Conservation (phyloP, 1,140 invertebrate species). For the Brachionus rotundiformis region DNA sequence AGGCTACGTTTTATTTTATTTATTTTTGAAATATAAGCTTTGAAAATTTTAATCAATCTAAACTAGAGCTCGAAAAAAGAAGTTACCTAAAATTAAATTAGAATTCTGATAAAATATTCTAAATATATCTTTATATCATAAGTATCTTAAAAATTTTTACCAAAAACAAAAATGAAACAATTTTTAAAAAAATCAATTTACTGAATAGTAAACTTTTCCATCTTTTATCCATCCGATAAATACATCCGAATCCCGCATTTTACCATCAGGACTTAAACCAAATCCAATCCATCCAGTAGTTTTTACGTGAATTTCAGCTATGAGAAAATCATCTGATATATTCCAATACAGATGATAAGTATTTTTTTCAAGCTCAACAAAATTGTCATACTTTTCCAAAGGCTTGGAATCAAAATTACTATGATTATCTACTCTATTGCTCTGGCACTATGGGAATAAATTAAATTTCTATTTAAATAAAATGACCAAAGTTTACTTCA, state of each 20-base stretch:
- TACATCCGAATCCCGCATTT: constrained; percentile 54
- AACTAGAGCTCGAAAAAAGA: too few species aligned
- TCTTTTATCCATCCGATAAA: constrained; percentile 56
- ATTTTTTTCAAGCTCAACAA: neutral
- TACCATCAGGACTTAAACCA: constrained; percentile 53
- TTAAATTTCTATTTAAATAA: neutral
- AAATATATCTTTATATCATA: too few species aligned
- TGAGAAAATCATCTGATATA: constrained; percentile 53
- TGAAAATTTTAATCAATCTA: too few species aligned
- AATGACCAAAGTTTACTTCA: neutral
- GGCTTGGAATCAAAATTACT: neutral
- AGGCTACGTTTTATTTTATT: too few species aligned
- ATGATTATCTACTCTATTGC: too few species aligned
- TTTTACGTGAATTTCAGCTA: constrained; percentile 53
- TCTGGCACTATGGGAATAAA: too few species aligned
- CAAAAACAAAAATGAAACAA: neutral
- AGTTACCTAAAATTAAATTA: too few species aligned
- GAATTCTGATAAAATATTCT: too few species aligned
- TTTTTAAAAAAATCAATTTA: too few species aligned
- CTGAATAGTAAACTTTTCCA: constrained; percentile 14
- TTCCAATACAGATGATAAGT: constrained; percentile 55
- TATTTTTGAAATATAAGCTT: too few species aligned
- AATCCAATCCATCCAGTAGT: constrained; percentile 55
- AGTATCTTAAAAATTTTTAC: too few species aligned
- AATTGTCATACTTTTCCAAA: neutral